These are phyloP conservation scores for Channa striata DNA, from an alignment of 2,797 vertebrate genomes.

Conservation along the genomic window DNA sequence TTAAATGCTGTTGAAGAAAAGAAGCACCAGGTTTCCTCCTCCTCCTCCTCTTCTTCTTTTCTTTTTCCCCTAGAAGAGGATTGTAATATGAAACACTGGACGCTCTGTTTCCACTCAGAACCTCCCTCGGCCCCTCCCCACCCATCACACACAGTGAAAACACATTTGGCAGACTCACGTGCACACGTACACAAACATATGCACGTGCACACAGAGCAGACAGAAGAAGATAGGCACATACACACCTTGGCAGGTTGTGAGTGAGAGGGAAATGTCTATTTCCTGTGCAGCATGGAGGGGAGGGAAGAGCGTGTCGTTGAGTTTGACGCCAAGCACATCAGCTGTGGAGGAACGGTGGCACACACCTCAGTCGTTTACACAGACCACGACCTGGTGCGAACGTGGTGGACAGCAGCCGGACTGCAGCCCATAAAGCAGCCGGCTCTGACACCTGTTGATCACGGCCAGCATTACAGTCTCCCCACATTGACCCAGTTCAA, in stretches of 20 bases:
- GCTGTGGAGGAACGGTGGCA: slow-evolving; percentile 66
- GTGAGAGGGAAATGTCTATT: slow-evolving; percentile 71
- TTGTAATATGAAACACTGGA: slow-evolving; percentile 83
- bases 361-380: slow-evolving; percentile 45
- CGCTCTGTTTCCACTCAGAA: slow-evolving; percentile 73
- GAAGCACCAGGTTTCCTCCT: slow-evolving; percentile 64
- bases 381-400: too few relatives aligned
- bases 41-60: slow-evolving; percentile 15
- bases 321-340: slow-evolving; percentile 69
- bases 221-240: slow-evolving; percentile 49
- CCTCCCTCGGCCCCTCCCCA: slow-evolving; percentile 64
- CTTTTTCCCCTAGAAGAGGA: slow-evolving; percentile 37
- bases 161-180: slow-evolving; percentile 51
- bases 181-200: slow-evolving; percentile 27
- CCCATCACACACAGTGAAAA: slow-evolving; percentile 52
- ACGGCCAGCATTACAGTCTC: too few relatives aligned
- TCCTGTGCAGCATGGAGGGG: slow-evolving; percentile 64
- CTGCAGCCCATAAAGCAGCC: too few relatives aligned
- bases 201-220: not conserved
- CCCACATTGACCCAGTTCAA: too few relatives aligned
- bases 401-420: too few relatives aligned
- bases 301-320: slow-evolving; percentile 40
- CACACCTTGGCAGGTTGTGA: slow-evolving; percentile 44
- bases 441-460: too few relatives aligned
- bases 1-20: slow-evolving; percentile 72